Percentiles rank a stretch among this genome's conserved stretches.
Conservation (phyloP, 2,888 invertebrate genomes). For the Limnephilus marmoratus region DNA sequence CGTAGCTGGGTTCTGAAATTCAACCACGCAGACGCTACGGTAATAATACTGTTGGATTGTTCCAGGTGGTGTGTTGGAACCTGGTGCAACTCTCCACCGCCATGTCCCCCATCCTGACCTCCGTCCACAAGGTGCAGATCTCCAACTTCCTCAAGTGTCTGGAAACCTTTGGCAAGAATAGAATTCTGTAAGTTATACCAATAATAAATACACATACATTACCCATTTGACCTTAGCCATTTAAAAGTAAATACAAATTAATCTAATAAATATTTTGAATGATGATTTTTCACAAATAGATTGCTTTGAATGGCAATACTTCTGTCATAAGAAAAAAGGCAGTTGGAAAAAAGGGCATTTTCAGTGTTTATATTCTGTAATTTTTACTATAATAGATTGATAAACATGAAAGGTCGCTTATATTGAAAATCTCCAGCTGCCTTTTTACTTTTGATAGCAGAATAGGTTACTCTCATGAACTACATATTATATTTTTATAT, state of each 20-base stretch:
- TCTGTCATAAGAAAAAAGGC: too few species aligned
- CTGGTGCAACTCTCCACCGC: conserved; percentile 79
- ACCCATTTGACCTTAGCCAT: neutral
- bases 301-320: neutral
- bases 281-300: neutral
- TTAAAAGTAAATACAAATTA: neutral
- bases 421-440: too few species aligned
- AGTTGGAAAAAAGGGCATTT: too few species aligned
- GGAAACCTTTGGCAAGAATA: conserved; percentile 75
- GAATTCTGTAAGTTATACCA: conserved; percentile 72
- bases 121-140: conserved; percentile 74
- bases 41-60: neutral
- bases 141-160: conserved; percentile 74
- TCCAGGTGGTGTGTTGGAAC: conserved; percentile 80
- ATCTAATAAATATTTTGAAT: neutral
- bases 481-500: too few species aligned
- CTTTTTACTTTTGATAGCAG: too few species aligned
- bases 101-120: conserved; percentile 74
- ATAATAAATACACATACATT: neutral
- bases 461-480: too few species aligned
- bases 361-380: too few species aligned
- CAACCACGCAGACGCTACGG: too few species aligned
- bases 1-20: too few species aligned
- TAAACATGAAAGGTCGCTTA: too few species aligned
- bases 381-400: too few species aligned